A percentile compares a stretch with the other conserved stretches of the same genome.
Conservation (phyloP, 2,113 vertebrate species). For the Nyctereutes procyonoides region DNA sequence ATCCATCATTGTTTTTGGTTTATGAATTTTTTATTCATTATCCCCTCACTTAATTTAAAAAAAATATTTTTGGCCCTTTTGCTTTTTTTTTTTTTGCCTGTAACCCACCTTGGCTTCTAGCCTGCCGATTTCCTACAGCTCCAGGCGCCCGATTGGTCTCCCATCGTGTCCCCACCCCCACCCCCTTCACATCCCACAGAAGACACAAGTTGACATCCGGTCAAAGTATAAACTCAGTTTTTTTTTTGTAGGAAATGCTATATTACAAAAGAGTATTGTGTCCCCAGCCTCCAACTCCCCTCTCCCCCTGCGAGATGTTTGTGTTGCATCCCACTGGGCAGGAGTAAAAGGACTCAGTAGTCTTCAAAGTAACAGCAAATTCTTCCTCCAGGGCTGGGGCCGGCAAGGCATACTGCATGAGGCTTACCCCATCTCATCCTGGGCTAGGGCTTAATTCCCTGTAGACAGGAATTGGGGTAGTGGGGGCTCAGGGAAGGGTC, state of each 20-base stretch:
- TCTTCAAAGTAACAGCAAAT: slow-evolving; percentile 57
- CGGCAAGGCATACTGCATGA: not conserved
- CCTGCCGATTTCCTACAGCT: not conserved
- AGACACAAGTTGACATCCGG: not conserved
- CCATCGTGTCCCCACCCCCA: not conserved
- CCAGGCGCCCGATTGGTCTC: not conserved
- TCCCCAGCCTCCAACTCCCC: not conserved
- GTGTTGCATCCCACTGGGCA: not conserved
- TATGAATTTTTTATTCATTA: not conserved
- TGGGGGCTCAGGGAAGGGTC: slow-evolving; percentile 1
- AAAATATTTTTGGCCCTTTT: not conserved
- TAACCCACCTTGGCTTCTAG: not conserved
- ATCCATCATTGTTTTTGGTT: not conserved
- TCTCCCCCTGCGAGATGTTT: not conserved
- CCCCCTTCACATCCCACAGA: not conserved
- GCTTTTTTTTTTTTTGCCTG: not conserved
- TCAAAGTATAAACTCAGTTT: slow-evolving; percentile 74
- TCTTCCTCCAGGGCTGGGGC: slow-evolving; percentile 2
- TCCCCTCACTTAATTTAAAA: not conserved
- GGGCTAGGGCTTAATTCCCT: not conserved
- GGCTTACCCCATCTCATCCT: not conserved
- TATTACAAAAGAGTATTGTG: slow-evolving; percentile 53
- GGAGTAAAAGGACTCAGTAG: slow-evolving; percentile 57
- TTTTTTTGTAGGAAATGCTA: slow-evolving; percentile 67
- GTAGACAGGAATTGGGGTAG: not conserved